Percentiles rank a stretch among this genome's conserved stretches.
These are phyloP conservation scores for Melanostigma gelatinosum DNA, from an alignment of 2,113 vertebrate species.

Conservation along the genomic window DNA sequence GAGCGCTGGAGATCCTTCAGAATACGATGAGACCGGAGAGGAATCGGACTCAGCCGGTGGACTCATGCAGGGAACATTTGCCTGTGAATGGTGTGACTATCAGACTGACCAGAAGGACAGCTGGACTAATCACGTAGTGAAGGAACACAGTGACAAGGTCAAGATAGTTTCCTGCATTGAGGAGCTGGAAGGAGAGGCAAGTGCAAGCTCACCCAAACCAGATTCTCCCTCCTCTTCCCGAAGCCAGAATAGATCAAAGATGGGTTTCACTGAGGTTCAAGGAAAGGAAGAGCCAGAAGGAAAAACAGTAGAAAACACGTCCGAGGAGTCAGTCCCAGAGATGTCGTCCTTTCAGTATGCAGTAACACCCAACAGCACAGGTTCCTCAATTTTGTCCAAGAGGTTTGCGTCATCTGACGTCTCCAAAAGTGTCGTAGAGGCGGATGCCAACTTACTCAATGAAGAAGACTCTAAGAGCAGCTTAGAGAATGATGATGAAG, in stretches of 20 bases:
- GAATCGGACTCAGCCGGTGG: constrained; percentile 82
- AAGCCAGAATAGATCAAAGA: constrained; percentile 85
- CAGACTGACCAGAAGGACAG: constrained; percentile 92
- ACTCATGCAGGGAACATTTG: constrained; percentile 89
- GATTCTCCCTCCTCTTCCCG: constrained; percentile 84
- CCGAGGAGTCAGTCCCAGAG: constrained; percentile 83
- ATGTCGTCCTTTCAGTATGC: constrained; percentile 89
- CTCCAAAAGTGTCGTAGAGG: constrained; percentile 85
- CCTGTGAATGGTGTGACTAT: constrained; percentile 97
- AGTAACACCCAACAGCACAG: constrained; percentile 88
- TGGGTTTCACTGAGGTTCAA: constrained; percentile 80
- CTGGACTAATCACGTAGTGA: constrained; percentile 96
- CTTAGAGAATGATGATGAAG: constrained; percentile 95
- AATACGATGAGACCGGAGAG: constrained; percentile 74
- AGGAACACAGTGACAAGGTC: constrained; percentile 96
- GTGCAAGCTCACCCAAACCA: constrained; percentile 81
- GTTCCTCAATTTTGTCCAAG: constrained; percentile 91
- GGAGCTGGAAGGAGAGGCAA: constrained; percentile 85
- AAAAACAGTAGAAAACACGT: constrained; percentile 80
- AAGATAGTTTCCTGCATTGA: constrained; percentile 91
- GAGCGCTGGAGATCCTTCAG: constrained; percentile 81
- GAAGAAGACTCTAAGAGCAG: constrained; percentile 88
- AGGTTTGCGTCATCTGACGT: constrained; percentile 89
- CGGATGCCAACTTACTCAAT: constrained; percentile 89
- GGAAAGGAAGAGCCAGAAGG: constrained; percentile 83